Evolutionary conservation across 2,797 vertebrate species (phyloP).

Genomic region (Nothura maculosa): DNA sequence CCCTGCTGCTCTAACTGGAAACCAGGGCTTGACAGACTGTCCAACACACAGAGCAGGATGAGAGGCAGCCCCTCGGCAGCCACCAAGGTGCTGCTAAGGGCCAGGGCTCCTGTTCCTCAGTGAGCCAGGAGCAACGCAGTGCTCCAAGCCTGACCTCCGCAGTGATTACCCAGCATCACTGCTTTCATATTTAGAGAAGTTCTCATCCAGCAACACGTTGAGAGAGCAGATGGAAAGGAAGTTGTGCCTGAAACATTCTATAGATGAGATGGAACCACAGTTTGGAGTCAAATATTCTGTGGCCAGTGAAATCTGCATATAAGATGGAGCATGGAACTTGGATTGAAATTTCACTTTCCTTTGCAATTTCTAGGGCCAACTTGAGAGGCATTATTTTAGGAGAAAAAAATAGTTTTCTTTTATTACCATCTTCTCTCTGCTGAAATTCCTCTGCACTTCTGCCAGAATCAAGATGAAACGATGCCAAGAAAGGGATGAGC

Average conservation of each 20-base stretch:
- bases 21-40: background rate
- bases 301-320: background rate
- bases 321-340: conserved; percentile 33
- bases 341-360: conserved; percentile 35
- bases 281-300: background rate
- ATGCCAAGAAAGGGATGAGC: conserved; percentile 76
- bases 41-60: background rate
- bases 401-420: conserved; percentile 74
- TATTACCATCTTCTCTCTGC: conserved; percentile 67
- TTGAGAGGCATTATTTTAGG: conserved; percentile 67
- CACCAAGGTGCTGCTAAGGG: too few relatives aligned
- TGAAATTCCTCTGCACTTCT: conserved; percentile 65
- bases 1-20: background rate
- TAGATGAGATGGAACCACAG: background rate
- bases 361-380: conserved; percentile 24
- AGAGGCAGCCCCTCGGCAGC: background rate
- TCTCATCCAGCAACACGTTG: background rate
- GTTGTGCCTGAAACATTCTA: background rate
- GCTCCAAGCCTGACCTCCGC: background rate
- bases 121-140: background rate
- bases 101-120: background rate
- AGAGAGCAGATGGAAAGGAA: background rate
- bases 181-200: background rate
- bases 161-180: background rate
- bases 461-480: conserved; percentile 54